These are phyloP conservation scores for Drosophila sulfurigaster DNA, from an alignment of 1,140 invertebrate genomes.

Conservation along the genomic window DNA sequence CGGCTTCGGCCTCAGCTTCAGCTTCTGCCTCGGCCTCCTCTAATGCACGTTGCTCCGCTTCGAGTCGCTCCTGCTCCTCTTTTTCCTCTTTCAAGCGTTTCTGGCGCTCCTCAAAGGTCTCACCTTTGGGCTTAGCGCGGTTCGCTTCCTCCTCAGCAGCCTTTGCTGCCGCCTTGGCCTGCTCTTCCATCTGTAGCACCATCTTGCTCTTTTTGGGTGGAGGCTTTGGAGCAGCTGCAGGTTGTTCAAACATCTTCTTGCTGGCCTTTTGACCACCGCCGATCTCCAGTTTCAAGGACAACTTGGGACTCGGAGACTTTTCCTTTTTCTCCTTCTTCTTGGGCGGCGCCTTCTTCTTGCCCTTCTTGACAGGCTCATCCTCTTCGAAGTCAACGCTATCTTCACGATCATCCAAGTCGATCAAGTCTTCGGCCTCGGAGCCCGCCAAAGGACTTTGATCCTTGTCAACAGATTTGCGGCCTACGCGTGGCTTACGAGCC, in stretches of 20 bases:
- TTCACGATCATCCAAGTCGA: constrained; percentile 64
- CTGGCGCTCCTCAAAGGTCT: constrained; percentile 80
- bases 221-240: constrained; percentile 69
- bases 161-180: constrained; percentile 76
- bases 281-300: constrained; percentile 83
- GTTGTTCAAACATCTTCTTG: constrained; percentile 84
- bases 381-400: constrained; percentile 75
- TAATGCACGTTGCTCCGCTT: constrained; percentile 69
- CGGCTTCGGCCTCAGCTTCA: constrained; percentile 70
- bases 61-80: constrained; percentile 73
- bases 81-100: constrained; percentile 77
- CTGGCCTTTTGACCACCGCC: constrained; percentile 80
- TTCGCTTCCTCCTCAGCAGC: constrained; percentile 76
- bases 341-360: constrained; percentile 79
- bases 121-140: constrained; percentile 79
- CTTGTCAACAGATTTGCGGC: constrained; percentile 73
- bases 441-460: constrained; percentile 53
- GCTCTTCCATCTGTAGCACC: constrained; percentile 82
- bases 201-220: constrained; percentile 84
- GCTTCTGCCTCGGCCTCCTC: constrained; percentile 73
- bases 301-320: constrained; percentile 81
- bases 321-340: constrained; percentile 84
- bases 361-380: constrained; percentile 76
- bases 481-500: constrained; percentile 64
- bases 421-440: constrained; percentile 49